Evolutionary conservation across 1,140 invertebrate genomes (phyloP), one percentile per base, ranked within the genome.

Genomic region (Zeugodacus cucurbitae): DNA sequence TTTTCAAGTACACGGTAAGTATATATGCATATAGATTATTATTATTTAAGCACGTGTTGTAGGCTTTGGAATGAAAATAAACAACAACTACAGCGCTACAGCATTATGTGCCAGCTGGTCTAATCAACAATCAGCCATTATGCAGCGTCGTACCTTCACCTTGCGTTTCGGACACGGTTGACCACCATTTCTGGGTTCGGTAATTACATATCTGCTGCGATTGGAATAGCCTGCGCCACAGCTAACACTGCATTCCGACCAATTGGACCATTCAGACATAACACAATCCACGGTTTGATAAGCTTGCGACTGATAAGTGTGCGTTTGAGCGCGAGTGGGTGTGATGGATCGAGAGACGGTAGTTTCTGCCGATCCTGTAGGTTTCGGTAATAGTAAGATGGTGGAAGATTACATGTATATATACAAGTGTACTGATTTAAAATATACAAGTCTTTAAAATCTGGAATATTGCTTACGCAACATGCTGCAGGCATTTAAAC

Each of bases 261-360:
- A 98, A 32, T 95, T 93, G 14, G 95, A 95, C 97, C 97, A 98
- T 59, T 95, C 94, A 1, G 96, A 95, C 22, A 97, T 94, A 89
- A 95, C 93, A 89, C 97, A 98, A 90, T 95, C 94, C 26, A 94
- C 59, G 41, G 62, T 94, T 34, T 87, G 59, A 5, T 64, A 86
- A 0, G 29, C 26, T 20, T 59, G 44, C 34, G 48, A 70, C 57
- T 48, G 48, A 32, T 86, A 14, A 17, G 41, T 26, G 22, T 17
- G 26, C 6, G 41, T 74, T 57, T 70, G 41, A 37, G 67, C 29
- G 41, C 11, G 87, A 29, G 8, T 54, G 5, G 44, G 1, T 17
- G n/a, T 44, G 3, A 5, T 26, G 22, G 48, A 6, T 17, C 11
- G 54, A 17, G n/a, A 5, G 34, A 4, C 5, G 44, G 26, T 54